A percentile compares a stretch with the other conserved stretches of the same genome.
Evolutionary conservation across 2,113 vertebrate species (phyloP).

Genomic region (Carassius auratus): DNA sequence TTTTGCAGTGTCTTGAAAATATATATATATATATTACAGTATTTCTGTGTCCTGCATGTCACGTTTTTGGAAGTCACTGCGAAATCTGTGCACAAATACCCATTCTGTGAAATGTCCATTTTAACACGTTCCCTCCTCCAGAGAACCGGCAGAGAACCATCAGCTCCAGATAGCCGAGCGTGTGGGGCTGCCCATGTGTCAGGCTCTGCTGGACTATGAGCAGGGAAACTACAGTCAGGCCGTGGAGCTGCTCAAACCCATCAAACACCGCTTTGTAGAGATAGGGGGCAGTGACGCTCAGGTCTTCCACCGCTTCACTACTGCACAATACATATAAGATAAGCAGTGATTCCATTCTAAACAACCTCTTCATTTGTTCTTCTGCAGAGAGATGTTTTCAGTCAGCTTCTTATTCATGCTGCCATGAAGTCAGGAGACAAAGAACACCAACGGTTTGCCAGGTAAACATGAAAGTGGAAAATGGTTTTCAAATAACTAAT

Average conservation of each 20-base stretch:
- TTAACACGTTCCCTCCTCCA: slow-evolving; percentile 59
- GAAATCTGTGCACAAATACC: too few relatives aligned
- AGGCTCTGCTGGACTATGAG: slow-evolving; percentile 86
- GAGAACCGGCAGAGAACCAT: slow-evolving; percentile 78
- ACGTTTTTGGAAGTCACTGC: too few relatives aligned
- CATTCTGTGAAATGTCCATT: not conserved
- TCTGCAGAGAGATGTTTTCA: slow-evolving; percentile 91
- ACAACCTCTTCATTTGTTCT: slow-evolving; percentile 12
- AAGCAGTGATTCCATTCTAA: not conserved
- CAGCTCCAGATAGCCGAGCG: slow-evolving; percentile 76
- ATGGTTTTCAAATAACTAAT: not conserved
- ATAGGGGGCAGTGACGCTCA: slow-evolving; percentile 94
- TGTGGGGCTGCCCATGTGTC: slow-evolving; percentile 85
- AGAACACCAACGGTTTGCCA: slow-evolving; percentile 80
- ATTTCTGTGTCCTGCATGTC: too few relatives aligned
- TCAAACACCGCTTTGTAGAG: slow-evolving; percentile 78
- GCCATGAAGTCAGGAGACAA: slow-evolving; percentile 83
- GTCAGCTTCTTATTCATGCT: slow-evolving; percentile 86
- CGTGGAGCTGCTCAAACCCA: slow-evolving; percentile 84
- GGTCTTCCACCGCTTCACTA: slow-evolving; percentile 70
- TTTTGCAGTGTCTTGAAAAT: too few relatives aligned
- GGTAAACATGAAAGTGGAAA: slow-evolving; percentile 68
- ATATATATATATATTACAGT: too few relatives aligned
- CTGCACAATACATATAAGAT: not conserved
- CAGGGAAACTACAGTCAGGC: slow-evolving; percentile 78